Evolutionary conservation across 2,888 invertebrate genomes (phyloP).

Genomic region (Torymus tubicola): DNA sequence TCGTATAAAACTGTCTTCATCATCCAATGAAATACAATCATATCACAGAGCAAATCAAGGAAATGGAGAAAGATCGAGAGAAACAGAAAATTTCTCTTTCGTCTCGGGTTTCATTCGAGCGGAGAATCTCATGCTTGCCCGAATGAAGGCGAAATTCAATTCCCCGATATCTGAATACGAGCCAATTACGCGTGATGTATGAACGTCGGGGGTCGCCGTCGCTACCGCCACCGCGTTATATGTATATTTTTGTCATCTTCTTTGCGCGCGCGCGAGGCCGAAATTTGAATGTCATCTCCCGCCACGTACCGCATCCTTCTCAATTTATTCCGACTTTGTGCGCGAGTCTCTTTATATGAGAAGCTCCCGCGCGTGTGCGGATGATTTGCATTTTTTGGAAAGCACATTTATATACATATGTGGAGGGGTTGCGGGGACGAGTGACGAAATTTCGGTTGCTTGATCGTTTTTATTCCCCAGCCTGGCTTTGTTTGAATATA

Average conservation of each 20-base stretch:
- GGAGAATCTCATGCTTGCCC: conserved; percentile 49
- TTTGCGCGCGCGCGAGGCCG: conserved; percentile 52
- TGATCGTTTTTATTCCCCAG: conserved; percentile 27
- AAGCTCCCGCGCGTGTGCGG: conserved; percentile 61
- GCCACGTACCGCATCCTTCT: conserved; percentile 62
- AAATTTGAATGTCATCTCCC: conserved; percentile 73
- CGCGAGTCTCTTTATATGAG: conserved; percentile 26
- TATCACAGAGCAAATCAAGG: too few species aligned
- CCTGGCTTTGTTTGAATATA: too few species aligned
- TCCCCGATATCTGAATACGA: conserved; percentile 72
- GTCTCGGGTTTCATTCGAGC: conserved; percentile 50
- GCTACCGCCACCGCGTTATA: conserved; percentile 53
- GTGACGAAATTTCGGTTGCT: conserved; percentile 32
- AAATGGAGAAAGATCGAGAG: conserved; percentile 49
- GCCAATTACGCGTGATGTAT: conserved; percentile 71
- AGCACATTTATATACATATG: conserved; percentile 35
- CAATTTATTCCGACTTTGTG: conserved; percentile 70
- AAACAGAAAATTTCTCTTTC: conserved; percentile 49
- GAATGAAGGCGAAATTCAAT: conserved; percentile 70
- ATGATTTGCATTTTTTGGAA: conserved; percentile 72
- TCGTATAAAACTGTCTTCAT: too few species aligned
- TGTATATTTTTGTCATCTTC: conserved; percentile 73
- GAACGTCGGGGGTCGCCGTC: conserved; percentile 52
- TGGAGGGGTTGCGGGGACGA: neutral
- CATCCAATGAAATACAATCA: too few species aligned